A percentile compares a stretch with the other conserved stretches of the same genome.
phyloP scores from a whole-genome alignment of 2,888 invertebrate species.

The Dynastes hyllus region DNA sequence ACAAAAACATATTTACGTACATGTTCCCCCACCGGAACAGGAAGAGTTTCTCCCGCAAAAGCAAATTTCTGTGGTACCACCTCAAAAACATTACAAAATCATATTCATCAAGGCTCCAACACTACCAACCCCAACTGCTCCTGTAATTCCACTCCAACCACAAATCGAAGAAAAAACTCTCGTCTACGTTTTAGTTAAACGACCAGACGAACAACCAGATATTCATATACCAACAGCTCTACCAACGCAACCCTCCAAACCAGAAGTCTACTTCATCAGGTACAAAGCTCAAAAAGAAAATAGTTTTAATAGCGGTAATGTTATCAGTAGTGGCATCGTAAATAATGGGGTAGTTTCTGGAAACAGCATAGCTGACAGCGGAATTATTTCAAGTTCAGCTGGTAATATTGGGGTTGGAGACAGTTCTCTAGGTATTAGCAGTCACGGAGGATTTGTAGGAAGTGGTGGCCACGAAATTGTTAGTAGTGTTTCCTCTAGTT shows the following conservation, averaged over 20 bases:
- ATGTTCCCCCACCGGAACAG: slow-evolving; percentile 91
- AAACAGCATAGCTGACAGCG: slow-evolving; percentile 45
- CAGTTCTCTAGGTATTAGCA: slow-evolving; percentile 34
- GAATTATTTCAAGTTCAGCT: slow-evolving; percentile 44
- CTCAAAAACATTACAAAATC: slow-evolving; percentile 92
- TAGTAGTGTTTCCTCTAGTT: slow-evolving; percentile 54
- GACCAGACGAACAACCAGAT: slow-evolving; percentile 68
- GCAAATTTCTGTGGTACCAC: slow-evolving; percentile 79
- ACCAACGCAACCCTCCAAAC: slow-evolving; percentile 89
- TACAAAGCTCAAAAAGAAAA: slow-evolving; percentile 81
- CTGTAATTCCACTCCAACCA: slow-evolving; percentile 83
- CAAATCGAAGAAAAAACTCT: slow-evolving; percentile 91
- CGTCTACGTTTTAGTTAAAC: slow-evolving; percentile 91
- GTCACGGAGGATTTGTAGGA: too few species aligned
- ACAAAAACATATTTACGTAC: slow-evolving; percentile 90
- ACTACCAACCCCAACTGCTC: slow-evolving; percentile 84
- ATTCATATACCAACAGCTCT: slow-evolving; percentile 82
- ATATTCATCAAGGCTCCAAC: slow-evolving; percentile 93
- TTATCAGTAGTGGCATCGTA: slow-evolving; percentile 65
- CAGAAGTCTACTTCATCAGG: slow-evolving; percentile 91
- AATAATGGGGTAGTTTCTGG: slow-evolving; percentile 50
- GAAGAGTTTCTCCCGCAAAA: slow-evolving; percentile 78
- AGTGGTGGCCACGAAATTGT: slow-evolving; percentile 13
- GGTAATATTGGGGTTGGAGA: slow-evolving; percentile 38
- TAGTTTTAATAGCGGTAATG: slow-evolving; percentile 63